Base-by-base conservation (phyloP, 1,140 invertebrate genomes). In the Rhynchophorus ferrugineus region DNA sequence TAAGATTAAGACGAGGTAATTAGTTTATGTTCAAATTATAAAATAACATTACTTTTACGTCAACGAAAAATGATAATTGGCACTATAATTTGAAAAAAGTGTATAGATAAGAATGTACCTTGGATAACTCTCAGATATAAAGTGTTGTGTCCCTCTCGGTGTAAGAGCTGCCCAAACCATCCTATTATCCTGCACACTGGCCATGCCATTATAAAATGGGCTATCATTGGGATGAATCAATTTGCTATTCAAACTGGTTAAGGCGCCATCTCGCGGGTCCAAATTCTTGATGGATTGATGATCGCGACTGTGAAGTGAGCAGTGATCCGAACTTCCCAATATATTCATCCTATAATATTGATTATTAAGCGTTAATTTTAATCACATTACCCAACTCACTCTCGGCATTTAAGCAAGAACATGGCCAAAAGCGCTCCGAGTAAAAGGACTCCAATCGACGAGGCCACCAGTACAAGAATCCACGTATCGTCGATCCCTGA, bases 161-260 rank as follows among this genome's bases (percentile, higher is more conserved):
- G 87, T 89, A 5, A 91, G 69, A 0, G 87, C 86, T 1, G 88
- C 87, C 87, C 87, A 91, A 18, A 90, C 77, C 13, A 87, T 81
- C n/a, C 83, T 71, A 3, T 79, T 79, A 63, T 83, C 79, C 3
- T 71, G 62, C 8, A 65, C 14, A 41, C 38, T 62, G 5, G 59
- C 49, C 3, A 59, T 55, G 2, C 64, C 62, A 41, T 65, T 61
- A 49, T 67, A 68, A 19, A 68, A 48, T 1, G 60, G 61, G 0
- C 61, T 41, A 29, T 69, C 65, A 1, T 62, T 52, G 1, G 66
- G 66, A 51, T 67, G 64, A 3, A 64, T 58, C 36, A 64, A 20
- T 37, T 68, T 65, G 24, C 58, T 62, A 38, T 61, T 63, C 9
- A 63, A 41, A 52, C 57, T 63, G 7, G 58, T 35, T 6, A 62